These are phyloP conservation scores for Colius striatus DNA, from an alignment of 2,113 vertebrate genomes.

Conservation along the genomic window DNA sequence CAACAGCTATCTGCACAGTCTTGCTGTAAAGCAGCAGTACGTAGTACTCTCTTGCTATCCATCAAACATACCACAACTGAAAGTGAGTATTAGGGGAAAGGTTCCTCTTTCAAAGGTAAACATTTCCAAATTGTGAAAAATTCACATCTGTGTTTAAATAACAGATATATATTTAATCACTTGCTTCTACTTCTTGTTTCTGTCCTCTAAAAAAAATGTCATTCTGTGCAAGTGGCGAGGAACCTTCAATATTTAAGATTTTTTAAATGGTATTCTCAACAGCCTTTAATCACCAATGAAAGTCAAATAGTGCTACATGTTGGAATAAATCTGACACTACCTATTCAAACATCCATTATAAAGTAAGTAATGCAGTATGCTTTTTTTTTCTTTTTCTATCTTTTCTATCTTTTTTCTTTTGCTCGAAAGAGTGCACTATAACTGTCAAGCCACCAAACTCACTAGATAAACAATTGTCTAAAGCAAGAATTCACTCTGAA, in stretches of 20 bases:
- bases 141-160: neutral
- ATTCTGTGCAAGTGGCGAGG: neutral
- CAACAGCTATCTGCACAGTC: neutral
- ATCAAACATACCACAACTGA: neutral
- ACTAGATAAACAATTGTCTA: neutral
- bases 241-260: neutral
- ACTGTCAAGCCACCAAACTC: neutral
- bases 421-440: neutral
- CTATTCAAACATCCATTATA: neutral
- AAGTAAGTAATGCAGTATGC: neutral
- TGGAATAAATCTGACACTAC: neutral
- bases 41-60: neutral
- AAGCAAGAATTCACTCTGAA: neutral
- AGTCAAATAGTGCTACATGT: neutral
- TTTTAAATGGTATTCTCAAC: neutral
- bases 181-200: neutral
- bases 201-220: neutral
- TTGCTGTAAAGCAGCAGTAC: neutral
- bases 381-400: no score
- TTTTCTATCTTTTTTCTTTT: neutral
- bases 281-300: neutral
- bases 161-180: neutral
- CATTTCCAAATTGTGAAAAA: neutral
- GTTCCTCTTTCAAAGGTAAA: neutral
- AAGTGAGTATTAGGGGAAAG: neutral